These are phyloP conservation scores for human DNA, from an alignment of 2,113 vertebrate species.

Conservation along the genomic window DNA sequence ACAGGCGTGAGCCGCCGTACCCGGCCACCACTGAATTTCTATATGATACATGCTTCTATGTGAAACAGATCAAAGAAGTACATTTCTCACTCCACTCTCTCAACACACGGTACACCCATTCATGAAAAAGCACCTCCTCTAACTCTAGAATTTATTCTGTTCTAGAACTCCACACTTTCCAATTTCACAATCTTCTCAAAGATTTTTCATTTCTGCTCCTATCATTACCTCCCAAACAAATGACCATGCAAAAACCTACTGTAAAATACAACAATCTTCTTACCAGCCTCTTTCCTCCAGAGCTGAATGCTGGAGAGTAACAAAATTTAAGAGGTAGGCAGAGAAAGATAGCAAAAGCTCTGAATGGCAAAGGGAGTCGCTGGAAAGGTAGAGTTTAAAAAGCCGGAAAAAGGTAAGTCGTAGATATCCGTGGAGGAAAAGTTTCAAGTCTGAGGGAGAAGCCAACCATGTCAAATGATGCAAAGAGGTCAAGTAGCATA, in stretches of 20 bases:
- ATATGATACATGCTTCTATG: background rate
- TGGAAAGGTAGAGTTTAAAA: background rate
- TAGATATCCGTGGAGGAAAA: background rate
- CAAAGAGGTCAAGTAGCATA: background rate
- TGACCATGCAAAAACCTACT: background rate
- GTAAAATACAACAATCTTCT: constrained; percentile 24
- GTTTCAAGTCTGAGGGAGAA: background rate
- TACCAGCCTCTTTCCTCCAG: background rate
- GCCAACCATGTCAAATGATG: background rate
- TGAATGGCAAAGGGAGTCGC: background rate
- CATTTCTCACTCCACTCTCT: constrained; percentile 12
- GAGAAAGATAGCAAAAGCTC: background rate
- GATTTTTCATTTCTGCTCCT: constrained; percentile 16
- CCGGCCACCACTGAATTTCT: background rate
- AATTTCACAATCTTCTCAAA: background rate
- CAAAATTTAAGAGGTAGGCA: background rate
- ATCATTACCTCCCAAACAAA: constrained; percentile 15
- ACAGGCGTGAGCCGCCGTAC: too few relatives aligned
- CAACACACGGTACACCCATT: background rate
- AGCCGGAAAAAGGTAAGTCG: background rate
- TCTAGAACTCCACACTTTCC: background rate
- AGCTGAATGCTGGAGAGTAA: background rate
- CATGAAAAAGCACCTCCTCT: background rate
- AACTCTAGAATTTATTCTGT: background rate
- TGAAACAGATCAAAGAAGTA: constrained; percentile 10